Conservation (phyloP, 2,797 vertebrate species). For the Neosalanx taihuensis region DNA sequence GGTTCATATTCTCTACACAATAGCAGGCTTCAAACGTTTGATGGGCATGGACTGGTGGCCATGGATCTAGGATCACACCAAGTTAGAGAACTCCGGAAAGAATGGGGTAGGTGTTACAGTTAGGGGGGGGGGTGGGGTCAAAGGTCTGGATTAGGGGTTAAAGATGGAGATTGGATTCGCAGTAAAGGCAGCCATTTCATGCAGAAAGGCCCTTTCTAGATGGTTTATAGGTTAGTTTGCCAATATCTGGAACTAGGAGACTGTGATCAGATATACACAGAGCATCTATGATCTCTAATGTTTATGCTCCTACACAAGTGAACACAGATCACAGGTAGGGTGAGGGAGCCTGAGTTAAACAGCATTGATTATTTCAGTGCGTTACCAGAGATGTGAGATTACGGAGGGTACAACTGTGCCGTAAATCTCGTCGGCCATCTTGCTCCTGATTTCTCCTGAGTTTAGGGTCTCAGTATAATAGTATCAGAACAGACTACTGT, state of each 20-base stretch:
- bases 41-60: constrained; percentile 8
- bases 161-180: constrained; percentile 17
- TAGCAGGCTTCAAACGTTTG: neutral
- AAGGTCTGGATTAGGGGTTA: neutral
- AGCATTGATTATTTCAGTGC: constrained; percentile 1
- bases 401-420: too few relatives aligned
- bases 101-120: constrained; percentile 29
- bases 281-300: neutral
- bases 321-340: neutral
- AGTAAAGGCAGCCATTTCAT: constrained; percentile 16
- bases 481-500: neutral
- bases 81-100: constrained; percentile 6
- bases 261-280: neutral
- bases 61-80: neutral
- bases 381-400: neutral
- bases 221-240: neutral
- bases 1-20: neutral
- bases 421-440: too few relatives aligned
- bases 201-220: neutral
- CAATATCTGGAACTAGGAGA: neutral
- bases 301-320: neutral
- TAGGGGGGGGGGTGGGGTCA: neutral
- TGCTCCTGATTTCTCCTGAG: neutral
- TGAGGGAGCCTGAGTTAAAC: neutral
- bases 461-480: neutral